phyloP scores from a whole-genome alignment of 2,888 invertebrate genomes.

The Ceramica pisi region DNA sequence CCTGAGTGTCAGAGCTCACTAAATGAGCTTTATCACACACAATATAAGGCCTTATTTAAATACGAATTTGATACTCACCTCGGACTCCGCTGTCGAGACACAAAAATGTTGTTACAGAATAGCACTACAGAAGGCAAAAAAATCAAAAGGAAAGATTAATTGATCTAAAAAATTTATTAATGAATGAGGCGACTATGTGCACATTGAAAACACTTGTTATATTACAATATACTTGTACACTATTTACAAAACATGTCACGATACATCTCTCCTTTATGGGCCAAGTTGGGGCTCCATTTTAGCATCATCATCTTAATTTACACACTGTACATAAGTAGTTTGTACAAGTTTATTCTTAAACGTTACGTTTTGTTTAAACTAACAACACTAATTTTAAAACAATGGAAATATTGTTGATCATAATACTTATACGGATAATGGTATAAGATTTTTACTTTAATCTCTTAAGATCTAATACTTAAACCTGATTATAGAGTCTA shows the following conservation, averaged over 20 bases:
- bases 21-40: too few species aligned
- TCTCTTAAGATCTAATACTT: slow-evolving; percentile 85
- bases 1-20: too few species aligned
- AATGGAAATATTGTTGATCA: slow-evolving; percentile 90
- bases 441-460: slow-evolving; percentile 85
- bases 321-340: slow-evolving; percentile 89
- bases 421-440: slow-evolving; percentile 89
- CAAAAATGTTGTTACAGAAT: too few species aligned
- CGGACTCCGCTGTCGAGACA: too few species aligned
- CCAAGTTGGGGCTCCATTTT: slow-evolving; percentile 69
- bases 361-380: slow-evolving; percentile 73
- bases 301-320: slow-evolving; percentile 71
- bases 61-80: too few species aligned
- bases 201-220: slow-evolving; percentile 90
- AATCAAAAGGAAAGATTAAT: slow-evolving; percentile 80
- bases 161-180: slow-evolving; percentile 91
- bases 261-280: slow-evolving; percentile 68
- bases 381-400: slow-evolving; percentile 84
- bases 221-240: slow-evolving; percentile 87
- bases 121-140: slow-evolving; percentile 68
- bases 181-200: slow-evolving; percentile 91
- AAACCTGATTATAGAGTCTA: slow-evolving; percentile 82
- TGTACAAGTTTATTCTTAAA: slow-evolving; percentile 87
- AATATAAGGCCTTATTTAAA: too few species aligned
- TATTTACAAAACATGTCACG: slow-evolving; percentile 85